phyloP scores from a whole-genome alignment of 2,888 invertebrate genomes.

The Netelia inedita region DNA sequence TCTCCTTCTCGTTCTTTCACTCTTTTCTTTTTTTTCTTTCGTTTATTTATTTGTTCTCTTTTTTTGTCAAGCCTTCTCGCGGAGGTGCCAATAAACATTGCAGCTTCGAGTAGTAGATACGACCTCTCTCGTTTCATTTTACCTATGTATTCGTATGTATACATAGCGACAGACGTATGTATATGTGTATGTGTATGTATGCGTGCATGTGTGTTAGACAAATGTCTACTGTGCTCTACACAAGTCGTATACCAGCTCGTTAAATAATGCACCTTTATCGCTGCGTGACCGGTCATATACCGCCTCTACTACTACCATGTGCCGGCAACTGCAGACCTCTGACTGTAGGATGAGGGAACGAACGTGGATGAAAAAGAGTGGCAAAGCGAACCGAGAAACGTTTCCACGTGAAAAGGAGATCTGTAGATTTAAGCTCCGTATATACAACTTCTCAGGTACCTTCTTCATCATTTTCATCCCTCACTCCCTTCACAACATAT shows the following conservation, averaged over 20 bases:
- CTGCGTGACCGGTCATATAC: conserved; percentile 71
- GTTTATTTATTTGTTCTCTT: conserved; percentile 46
- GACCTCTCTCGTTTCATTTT: conserved; percentile 8
- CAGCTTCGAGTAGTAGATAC: conserved; percentile 69
- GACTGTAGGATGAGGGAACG: conserved; percentile 46
- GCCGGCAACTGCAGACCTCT: conserved; percentile 49
- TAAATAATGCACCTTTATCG: conserved; percentile 80
- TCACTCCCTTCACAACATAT: not conserved
- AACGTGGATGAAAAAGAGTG: conserved; percentile 20
- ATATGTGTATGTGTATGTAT: not conserved
- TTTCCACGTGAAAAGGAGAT: conserved; percentile 43
- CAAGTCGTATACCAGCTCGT: conserved; percentile 61
- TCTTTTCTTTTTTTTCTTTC: conserved; percentile 33
- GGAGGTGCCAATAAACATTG: conserved; percentile 78
- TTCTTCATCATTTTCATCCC: conserved; percentile 35
- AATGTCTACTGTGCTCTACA: conserved; percentile 53
- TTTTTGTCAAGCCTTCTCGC: conserved; percentile 59
- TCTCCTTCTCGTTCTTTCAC: conserved; percentile 58
- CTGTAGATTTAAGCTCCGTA: conserved; percentile 48
- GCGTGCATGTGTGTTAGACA: not conserved
- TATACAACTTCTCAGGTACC: conserved; percentile 52
- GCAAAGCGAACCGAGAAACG: conserved; percentile 31
- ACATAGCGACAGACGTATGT: not conserved
- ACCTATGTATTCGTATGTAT: not conserved
- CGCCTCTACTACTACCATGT: conserved; percentile 60